phyloP scores from a whole-genome alignment of 2,888 invertebrate genomes.

The Phrixothrix hirtus region DNA sequence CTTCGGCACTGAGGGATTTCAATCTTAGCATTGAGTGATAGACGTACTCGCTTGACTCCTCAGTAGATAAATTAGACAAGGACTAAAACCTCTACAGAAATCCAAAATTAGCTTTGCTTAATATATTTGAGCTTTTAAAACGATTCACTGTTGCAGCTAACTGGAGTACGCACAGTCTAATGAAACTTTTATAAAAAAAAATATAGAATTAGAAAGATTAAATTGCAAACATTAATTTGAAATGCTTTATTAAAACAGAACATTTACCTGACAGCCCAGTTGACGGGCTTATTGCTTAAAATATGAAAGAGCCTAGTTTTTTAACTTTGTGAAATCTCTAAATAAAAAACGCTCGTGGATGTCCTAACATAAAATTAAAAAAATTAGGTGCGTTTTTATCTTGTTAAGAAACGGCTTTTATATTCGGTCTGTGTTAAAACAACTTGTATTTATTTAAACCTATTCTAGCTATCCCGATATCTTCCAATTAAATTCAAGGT shows the following conservation, averaged over 20 bases:
- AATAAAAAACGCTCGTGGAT: neutral
- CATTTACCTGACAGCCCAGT: neutral
- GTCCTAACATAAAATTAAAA: neutral
- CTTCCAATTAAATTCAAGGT: neutral
- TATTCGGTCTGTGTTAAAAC: neutral
- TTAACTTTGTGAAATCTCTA: neutral
- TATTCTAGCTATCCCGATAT: neutral
- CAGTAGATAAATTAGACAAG: slow-evolving; percentile 14
- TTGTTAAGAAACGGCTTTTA: neutral
- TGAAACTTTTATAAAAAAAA: neutral
- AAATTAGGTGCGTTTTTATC: neutral
- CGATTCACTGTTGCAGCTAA: too few relatives aligned
- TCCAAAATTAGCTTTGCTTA: too few relatives aligned
- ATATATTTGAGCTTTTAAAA: too few relatives aligned
- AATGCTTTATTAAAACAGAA: neutral
- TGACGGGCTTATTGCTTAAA: neutral
- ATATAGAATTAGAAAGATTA: neutral
- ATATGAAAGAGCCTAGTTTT: neutral
- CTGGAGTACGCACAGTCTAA: too few relatives aligned
- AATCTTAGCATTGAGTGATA: slow-evolving; percentile 10
- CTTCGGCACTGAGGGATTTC: slow-evolving; percentile 12
- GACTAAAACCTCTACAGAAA: slow-evolving; percentile 10
- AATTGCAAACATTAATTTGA: neutral
- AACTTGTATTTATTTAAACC: neutral
- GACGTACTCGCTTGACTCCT: slow-evolving; percentile 9